Evolutionary conservation across 2,113 vertebrate species (phyloP).

Genomic region (Micronycteris hirsuta): DNA sequence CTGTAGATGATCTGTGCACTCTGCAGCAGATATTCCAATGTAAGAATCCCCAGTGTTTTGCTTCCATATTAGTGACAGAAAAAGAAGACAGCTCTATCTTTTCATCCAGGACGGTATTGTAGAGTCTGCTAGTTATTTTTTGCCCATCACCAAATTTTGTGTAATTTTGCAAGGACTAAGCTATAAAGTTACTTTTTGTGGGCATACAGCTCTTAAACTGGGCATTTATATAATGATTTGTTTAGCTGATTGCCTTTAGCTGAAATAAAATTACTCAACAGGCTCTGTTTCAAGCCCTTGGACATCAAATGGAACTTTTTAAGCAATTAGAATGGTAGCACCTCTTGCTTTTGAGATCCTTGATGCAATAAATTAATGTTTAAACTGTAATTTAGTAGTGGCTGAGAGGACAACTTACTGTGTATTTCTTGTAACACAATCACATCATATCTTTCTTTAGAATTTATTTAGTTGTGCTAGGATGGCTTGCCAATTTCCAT

Average conservation of each 20-base stretch:
- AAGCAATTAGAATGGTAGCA: conserved; percentile 41
- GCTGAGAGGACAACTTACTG: conserved; percentile 27
- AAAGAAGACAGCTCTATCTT: neutral
- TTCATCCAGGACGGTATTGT: neutral
- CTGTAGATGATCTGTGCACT: neutral
- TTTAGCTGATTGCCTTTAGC: conserved; percentile 43
- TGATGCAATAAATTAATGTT: conserved; percentile 37
- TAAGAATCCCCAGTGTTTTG: neutral
- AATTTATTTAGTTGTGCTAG: conserved; percentile 11
- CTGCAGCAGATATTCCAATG: neutral
- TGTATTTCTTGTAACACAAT: conserved; percentile 28
- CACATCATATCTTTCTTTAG: conserved; percentile 21
- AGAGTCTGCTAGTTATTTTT: neutral
- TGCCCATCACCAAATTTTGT: neutral
- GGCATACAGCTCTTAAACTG: neutral
- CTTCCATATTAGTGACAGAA: neutral
- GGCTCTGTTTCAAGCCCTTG: conserved; percentile 44
- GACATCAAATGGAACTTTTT: conserved; percentile 42
- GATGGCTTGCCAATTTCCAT: neutral
- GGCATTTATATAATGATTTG: conserved; percentile 45
- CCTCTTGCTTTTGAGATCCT: conserved; percentile 51
- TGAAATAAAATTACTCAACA: conserved; percentile 41
- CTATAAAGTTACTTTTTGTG: conserved; percentile 17
- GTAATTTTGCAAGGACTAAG: conserved; percentile 36
- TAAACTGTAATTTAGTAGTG: conserved; percentile 39